Evolutionary conservation across 1,140 invertebrate species (phyloP).

Genomic region (Diabrotica virgifera): DNA sequence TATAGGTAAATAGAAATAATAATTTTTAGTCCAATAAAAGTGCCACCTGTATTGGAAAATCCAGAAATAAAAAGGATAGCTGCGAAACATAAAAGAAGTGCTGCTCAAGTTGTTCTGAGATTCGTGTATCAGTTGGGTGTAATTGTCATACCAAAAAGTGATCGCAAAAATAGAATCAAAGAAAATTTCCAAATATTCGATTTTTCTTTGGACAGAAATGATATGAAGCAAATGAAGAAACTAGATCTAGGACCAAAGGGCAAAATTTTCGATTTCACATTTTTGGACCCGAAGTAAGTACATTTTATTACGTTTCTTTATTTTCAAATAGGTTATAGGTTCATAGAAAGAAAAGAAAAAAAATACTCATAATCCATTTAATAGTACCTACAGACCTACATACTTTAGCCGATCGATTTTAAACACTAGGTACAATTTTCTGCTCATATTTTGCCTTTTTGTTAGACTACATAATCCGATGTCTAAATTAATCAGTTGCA

Average conservation of each 20-base stretch:
- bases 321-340: no score
- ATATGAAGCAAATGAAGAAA: conserved; percentile 51
- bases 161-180: conserved; percentile 65
- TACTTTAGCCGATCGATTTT: no score
- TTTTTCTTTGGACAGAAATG: conserved; percentile 55
- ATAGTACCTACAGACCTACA: no score
- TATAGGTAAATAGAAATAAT: no score
- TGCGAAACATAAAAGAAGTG: conserved; percentile 62
- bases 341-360: no score
- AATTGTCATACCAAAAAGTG: conserved; percentile 81
- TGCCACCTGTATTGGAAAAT: conserved; percentile 68
- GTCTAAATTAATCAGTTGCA: no score
- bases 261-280: conserved; percentile 64
- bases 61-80: conserved; percentile 67
- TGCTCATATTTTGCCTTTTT: no score
- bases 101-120: conserved; percentile 76
- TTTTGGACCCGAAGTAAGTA: conserved; percentile 20
- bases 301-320: neutral
- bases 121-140: conserved; percentile 71
- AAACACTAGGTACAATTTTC: no score
- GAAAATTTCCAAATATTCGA: conserved; percentile 62
- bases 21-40: no score
- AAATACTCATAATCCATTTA: no score
- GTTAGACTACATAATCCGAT: no score
- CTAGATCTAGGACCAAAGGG: conserved; percentile 60